Evolutionary conservation across 2,888 invertebrate genomes (phyloP), one percentile per base, ranked within the genome.

Genomic region (Adelognathus sp.): DNA sequence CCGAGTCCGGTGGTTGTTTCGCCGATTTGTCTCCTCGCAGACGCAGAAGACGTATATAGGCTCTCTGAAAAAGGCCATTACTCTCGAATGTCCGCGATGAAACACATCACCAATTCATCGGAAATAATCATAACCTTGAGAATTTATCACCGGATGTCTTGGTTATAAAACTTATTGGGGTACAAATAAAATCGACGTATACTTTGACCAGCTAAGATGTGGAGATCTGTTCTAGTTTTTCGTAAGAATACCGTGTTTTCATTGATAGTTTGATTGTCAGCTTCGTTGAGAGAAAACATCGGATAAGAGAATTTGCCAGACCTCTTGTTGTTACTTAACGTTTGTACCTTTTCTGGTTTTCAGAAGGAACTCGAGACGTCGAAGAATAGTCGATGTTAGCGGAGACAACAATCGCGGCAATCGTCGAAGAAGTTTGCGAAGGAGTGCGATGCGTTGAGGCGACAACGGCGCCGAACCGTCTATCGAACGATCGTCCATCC

Each of bases 391-490:
- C 73, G n/a, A 73, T 73, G 69, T 64, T 58, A 54, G 60, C 31
- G 73, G 36, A 39, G 36, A 50, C 27, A 39, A 50, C 61, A 73
- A 50, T 41, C 18, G 63, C 24, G 24, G 69, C 36, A 29, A 58
- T 58, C 60, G 77, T 56, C 39, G 50, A 46, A 63, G 56, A 69
- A 63, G 63, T 39, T 24, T 41, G 63, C 14, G 58, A 73, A 78
- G 31, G 56, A 39, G 63, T 63, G 69, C 67, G 50, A 78, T 73
- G 73, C 77, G 77, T 73, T 78, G 77, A 78, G 18, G 69, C 54
- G 29, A 78, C 73, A 46, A 18, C 61, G 56, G 61, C 73, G 56
- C 69, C 69, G 50, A 52, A 41, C 14, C 69, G 69, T 73, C 72
- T 46, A 73, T 73, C 77, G 39, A 61, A 18, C 69, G 21, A 64